These are phyloP conservation scores for Chaitophorus viminalis DNA, from an alignment of 2,888 invertebrate genomes.

Conservation along the genomic window DNA sequence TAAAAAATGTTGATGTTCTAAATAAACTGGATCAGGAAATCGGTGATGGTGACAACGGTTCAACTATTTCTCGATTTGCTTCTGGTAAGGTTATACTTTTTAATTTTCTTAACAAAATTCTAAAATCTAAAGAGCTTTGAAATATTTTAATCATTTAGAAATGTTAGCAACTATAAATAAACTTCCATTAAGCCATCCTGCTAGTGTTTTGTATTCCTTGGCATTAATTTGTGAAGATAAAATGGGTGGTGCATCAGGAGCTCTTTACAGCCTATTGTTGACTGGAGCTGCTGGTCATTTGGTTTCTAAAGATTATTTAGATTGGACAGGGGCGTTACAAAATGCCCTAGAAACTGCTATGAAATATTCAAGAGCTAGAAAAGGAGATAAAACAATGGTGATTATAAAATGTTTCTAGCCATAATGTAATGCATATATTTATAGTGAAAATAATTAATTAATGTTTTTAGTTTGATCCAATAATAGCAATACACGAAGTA, in stretches of 20 bases:
- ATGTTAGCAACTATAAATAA: constrained; percentile 31
- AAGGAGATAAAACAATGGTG: constrained; percentile 83
- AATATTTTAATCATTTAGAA: constrained; percentile 33
- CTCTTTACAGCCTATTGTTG: constrained; percentile 80
- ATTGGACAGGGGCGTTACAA: constrained; percentile 72
- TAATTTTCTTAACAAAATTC: not conserved
- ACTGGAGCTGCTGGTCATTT: constrained; percentile 66
- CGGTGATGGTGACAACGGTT: constrained; percentile 77
- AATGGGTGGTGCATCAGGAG: constrained; percentile 85
- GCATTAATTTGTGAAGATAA: constrained; percentile 71
- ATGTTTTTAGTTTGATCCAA: constrained; percentile 71
- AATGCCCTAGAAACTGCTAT: constrained; percentile 73
- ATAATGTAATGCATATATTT: not conserved
- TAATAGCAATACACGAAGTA: constrained; percentile 69
- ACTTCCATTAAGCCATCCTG: constrained; percentile 61
- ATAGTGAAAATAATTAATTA: not conserved
- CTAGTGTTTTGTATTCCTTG: constrained; percentile 58
- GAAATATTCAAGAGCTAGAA: constrained; percentile 78
- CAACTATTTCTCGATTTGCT: constrained; percentile 72
- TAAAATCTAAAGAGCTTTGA: not conserved
- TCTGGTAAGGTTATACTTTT: constrained; percentile 66
- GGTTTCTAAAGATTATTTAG: constrained; percentile 63
- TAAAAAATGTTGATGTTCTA: constrained; percentile 72
- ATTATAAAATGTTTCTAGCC: constrained; percentile 11
- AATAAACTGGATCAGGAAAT: constrained; percentile 73